A percentile compares a stretch with the other conserved stretches of the same genome.
Conservation (phyloP, 1,140 invertebrate species). For the Zophobas morio region DNA sequence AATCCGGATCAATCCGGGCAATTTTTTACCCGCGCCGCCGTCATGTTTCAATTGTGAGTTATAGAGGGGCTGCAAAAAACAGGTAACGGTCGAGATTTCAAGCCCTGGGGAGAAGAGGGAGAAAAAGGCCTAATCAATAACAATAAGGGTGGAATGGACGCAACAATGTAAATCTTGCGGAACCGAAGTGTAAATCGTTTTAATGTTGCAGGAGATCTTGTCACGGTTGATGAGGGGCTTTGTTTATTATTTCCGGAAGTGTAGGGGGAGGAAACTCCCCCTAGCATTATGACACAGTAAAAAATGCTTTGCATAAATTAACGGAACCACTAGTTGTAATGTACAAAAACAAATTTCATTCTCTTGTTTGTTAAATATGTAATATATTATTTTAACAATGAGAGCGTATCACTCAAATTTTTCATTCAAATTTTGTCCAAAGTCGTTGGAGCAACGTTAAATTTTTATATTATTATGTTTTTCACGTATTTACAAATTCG, state of each 20-base stretch:
- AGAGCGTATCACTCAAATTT: too few species aligned
- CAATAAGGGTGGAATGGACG: background rate
- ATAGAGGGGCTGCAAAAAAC: background rate
- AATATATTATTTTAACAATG: too few species aligned
- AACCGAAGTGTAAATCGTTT: conserved; percentile 2
- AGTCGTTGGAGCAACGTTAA: too few species aligned
- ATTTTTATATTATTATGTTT: too few species aligned
- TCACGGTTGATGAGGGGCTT: background rate
- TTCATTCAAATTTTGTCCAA: too few species aligned
- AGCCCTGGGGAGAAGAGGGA: background rate
- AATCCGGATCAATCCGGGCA: background rate
- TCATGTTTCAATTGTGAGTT: conserved; percentile 8
- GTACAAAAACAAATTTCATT: too few species aligned
- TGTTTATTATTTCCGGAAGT: background rate
- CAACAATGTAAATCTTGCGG: conserved; percentile 16
- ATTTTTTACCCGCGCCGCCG: background rate
- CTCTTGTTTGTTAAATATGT: too few species aligned
- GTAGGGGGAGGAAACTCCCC: too few species aligned
- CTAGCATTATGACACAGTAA: too few species aligned
- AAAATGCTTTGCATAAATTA: too few species aligned
- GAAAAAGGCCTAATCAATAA: conserved; percentile 1
- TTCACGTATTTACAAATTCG: too few species aligned
- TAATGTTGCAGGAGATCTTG: conserved; percentile 15
- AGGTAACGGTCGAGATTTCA: background rate
- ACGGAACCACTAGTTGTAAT: too few species aligned